Evolutionary conservation across 1,140 invertebrate genomes (phyloP).

Genomic region (Mizuhopecten yessoensis): DNA sequence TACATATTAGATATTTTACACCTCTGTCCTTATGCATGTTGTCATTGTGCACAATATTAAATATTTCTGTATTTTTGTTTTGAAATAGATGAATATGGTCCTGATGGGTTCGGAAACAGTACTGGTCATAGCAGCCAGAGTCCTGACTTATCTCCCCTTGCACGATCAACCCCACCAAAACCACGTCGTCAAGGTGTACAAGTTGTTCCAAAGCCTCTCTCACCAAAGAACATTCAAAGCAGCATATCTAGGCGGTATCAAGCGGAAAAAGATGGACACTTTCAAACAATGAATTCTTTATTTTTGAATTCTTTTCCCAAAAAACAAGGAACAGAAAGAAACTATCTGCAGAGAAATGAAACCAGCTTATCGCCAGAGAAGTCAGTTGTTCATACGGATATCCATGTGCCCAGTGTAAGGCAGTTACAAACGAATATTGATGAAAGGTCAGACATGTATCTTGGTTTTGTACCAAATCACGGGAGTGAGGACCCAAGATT

Average conservation of each 20-base stretch:
- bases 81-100: neutral
- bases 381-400: neutral
- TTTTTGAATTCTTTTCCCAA: slow-evolving; percentile 42
- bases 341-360: slow-evolving; percentile 36
- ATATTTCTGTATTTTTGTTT: too few relatives aligned
- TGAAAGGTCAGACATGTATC: neutral
- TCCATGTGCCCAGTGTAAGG: neutral
- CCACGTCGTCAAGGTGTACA: neutral
- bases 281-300: slow-evolving; percentile 3
- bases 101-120: neutral
- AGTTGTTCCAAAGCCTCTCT: slow-evolving; percentile 6
- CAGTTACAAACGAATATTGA: neutral
- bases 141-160: slow-evolving; percentile 25
- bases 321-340: slow-evolving; percentile 47
- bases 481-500: neutral
- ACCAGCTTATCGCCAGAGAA: neutral
- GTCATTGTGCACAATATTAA: too few relatives aligned
- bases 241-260: slow-evolving; percentile 50
- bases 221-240: slow-evolving; percentile 25
- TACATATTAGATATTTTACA: too few relatives aligned
- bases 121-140: neutral
- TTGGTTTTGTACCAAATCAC: neutral
- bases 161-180: slow-evolving; percentile 37
- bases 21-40: too few relatives aligned
- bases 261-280: neutral